Percentiles rank a stretch among this genome's conserved stretches.
Evolutionary conservation across 53 echinoderm and acorn worm genomes (phyloP).

Genomic region (Antedon mediterranea): DNA sequence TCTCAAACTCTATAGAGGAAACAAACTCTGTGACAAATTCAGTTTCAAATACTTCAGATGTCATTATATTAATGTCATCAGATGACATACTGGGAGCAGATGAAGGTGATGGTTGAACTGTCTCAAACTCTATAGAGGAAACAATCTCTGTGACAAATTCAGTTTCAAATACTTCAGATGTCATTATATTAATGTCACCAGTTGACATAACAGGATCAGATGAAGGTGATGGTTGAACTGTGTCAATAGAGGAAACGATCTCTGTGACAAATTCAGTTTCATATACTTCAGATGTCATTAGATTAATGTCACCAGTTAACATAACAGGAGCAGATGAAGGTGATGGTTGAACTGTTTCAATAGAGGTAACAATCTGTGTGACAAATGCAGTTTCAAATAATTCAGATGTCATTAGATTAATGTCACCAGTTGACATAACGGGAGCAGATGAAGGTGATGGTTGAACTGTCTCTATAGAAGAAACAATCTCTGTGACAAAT

Average conservation of each 20-base stretch:
- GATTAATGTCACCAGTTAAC: neutral
- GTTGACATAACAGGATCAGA: neutral
- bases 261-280: neutral
- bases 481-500: neutral
- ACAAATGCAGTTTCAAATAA: too few relatives aligned
- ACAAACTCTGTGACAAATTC: too few relatives aligned
- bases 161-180: too few relatives aligned
- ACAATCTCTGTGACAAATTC: too few relatives aligned
- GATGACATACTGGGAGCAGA: too few relatives aligned
- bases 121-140: too few relatives aligned
- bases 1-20: too few relatives aligned
- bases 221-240: neutral
- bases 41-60: too few relatives aligned
- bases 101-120: too few relatives aligned
- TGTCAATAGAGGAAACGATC: neutral
- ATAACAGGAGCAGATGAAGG: neutral
- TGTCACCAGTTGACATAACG: neutral
- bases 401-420: too few relatives aligned
- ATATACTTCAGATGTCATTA: neutral
- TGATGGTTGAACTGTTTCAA: neutral
- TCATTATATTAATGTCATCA: too few relatives aligned
- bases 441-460: neutral
- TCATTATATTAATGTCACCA: neutral
- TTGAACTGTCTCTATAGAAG: neutral
- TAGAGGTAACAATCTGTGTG: too few relatives aligned